phyloP scores from a whole-genome alignment of 2,797 vertebrate genomes.

The Sebastes minor region DNA sequence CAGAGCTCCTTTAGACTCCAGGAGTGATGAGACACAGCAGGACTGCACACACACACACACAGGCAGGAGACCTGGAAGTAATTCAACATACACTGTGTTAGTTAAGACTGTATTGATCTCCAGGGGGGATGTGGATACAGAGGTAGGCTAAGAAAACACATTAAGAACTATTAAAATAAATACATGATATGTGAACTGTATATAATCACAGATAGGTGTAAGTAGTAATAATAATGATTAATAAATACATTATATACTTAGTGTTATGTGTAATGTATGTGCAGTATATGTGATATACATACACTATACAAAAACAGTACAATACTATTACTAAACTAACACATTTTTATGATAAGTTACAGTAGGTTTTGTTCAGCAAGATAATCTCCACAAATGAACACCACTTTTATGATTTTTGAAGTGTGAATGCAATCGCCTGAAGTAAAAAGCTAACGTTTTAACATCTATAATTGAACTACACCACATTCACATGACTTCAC shows the following conservation, averaged over 20 bases:
- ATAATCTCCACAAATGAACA: too few relatives aligned
- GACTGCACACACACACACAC: too few relatives aligned
- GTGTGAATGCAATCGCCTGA: too few relatives aligned
- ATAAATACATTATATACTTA: background rate
- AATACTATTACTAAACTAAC: background rate
- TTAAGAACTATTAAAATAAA: background rate
- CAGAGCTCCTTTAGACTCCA: constrained; percentile 58
- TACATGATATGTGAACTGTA: background rate
- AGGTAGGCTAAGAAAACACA: background rate
- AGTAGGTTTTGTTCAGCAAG: too few relatives aligned
- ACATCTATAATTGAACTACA: too few relatives aligned
- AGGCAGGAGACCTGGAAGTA: background rate
- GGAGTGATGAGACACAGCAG: background rate
- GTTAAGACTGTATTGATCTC: background rate
- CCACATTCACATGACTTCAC: too few relatives aligned
- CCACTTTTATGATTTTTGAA: too few relatives aligned
- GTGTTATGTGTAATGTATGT: background rate
- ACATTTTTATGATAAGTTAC: too few relatives aligned
- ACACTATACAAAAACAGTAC: background rate
- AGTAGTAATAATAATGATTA: background rate
- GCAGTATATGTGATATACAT: background rate
- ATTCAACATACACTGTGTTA: background rate
- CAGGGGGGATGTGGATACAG: background rate
- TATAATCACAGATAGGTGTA: background rate
- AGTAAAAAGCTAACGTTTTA: too few relatives aligned